Evolutionary conservation across 2,888 invertebrate species (phyloP), one percentile per base, ranked within the genome.

Genomic region (Cantharis lateralis): DNA sequence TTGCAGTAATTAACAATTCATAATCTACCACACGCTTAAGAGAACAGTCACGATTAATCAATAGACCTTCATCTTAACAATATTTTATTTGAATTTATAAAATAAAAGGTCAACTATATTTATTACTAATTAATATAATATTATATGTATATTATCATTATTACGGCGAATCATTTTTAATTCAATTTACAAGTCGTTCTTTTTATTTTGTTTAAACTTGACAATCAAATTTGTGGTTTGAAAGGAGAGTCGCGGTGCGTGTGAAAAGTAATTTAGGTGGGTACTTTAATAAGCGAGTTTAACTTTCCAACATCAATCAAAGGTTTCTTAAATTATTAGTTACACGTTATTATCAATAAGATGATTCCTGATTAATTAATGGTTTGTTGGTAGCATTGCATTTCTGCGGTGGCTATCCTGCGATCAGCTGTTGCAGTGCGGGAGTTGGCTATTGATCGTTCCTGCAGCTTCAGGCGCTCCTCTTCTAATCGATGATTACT

Each of bases 341-440:
- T 48, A n/a, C 5, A 48, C 10, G 48, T 48, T 48, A n/a, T 48
- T 48, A 48, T 48, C 48, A 48, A n/a, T 48, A 48, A 48, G 48
- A n/a, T 48, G 48, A 48, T n/a, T 48, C 7, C 9, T n/a, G 48
- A 48, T 48, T 48, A 48, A 48, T 48, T 48, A 48, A 48, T 48
- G 48, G 16, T 15, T 20, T 20, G 64, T 75, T 75, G 77, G 77
- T 63, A 77, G 66, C 68, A 71, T 70, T 78, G 74, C 62, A 71
- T 71, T 74, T 64, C 71, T 63, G 74, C 72, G 74, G 70, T 78
- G 77, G 75, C 75, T 63, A 73, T 72, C 84, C 84, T 82, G 83
- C 84, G 86, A 87, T 87, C 87, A 87, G 87, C 87, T 87, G 87
- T 87, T 86, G 87, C 86, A 86, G 87, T 87, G 87, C 87, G 87